Conservation (phyloP, 1,140 invertebrate species). For the Platyscapa corneri region DNA sequence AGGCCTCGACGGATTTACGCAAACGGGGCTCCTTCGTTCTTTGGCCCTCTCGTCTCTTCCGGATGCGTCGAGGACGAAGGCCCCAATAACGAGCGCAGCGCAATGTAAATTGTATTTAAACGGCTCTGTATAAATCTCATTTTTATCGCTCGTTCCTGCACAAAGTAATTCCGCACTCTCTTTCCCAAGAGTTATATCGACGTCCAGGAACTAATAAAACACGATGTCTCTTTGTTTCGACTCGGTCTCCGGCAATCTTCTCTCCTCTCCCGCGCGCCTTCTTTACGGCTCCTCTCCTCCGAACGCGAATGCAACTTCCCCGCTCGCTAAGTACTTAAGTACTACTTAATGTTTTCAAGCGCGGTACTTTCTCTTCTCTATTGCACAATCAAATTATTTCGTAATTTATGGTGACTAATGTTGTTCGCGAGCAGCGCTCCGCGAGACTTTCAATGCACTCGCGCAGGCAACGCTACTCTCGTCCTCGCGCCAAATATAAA, state of each 20-base stretch:
- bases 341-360: conserved; percentile 14
- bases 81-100: neutral
- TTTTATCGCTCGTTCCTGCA: conserved; percentile 35
- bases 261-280: neutral
- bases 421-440: neutral
- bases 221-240: conserved; percentile 23
- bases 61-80: conserved; percentile 7
- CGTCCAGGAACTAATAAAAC: conserved; percentile 41
- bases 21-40: neutral
- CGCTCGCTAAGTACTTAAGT: conserved; percentile 20
- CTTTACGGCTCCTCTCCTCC: neutral
- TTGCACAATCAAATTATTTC: neutral
- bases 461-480: too few species aligned
- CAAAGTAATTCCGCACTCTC: conserved; percentile 46
- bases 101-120: conserved; percentile 44
- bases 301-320: neutral
- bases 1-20: conserved; percentile 18
- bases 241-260: conserved; percentile 27
- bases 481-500: too few species aligned
- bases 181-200: conserved; percentile 39
- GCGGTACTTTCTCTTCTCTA: neutral
- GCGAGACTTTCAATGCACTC: too few species aligned
- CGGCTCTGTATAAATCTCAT: conserved; percentile 45
- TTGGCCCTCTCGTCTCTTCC: conserved; percentile 32
- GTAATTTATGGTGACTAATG: conserved; percentile 9